Conservation (phyloP, 1,140 invertebrate genomes). For the Diprion similis region DNA sequence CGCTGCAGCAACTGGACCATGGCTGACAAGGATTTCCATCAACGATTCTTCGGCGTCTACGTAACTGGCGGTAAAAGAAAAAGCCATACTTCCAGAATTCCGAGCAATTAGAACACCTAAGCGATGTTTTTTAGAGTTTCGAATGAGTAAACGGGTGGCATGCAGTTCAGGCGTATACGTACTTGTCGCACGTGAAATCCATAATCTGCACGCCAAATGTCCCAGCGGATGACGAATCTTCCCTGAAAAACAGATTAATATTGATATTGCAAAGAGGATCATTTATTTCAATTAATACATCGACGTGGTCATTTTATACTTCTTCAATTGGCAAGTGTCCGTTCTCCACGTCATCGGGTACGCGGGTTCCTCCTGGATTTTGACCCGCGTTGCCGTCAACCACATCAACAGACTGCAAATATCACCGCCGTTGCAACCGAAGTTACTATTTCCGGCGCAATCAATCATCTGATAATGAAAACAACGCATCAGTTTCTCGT, state of each 20-base stretch:
- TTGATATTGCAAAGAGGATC: neutral
- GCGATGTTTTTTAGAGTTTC: no score
- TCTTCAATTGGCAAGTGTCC: slow-evolving; percentile 64
- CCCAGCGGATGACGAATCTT: slow-evolving; percentile 25
- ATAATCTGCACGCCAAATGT: slow-evolving; percentile 43
- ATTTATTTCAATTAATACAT: neutral
- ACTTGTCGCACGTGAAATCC: slow-evolving; percentile 62
- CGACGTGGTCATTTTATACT: slow-evolving; percentile 42
- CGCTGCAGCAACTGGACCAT: slow-evolving; percentile 80
- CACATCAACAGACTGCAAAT: slow-evolving; percentile 79
- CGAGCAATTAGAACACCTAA: no score
- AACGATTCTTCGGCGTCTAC: slow-evolving; percentile 73
- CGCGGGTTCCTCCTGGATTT: slow-evolving; percentile 64
- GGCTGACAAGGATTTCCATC: slow-evolving; percentile 66
- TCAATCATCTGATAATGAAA: slow-evolving; percentile 73
- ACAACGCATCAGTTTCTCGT: neutral
- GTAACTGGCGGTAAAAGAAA: slow-evolving; percentile 60
- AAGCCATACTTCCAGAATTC: neutral
- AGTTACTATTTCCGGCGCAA: slow-evolving; percentile 76
- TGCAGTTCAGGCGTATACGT: slow-evolving; percentile 32
- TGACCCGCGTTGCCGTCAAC: slow-evolving; percentile 68
- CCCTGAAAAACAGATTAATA: slow-evolving; percentile 22
- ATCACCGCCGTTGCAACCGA: slow-evolving; percentile 83
- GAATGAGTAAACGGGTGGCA: neutral
- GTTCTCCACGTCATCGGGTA: slow-evolving; percentile 74